These are phyloP conservation scores for Caenorhabditis uteleia DNA, from an alignment of 2,888 invertebrate species.

Conservation along the genomic window DNA sequence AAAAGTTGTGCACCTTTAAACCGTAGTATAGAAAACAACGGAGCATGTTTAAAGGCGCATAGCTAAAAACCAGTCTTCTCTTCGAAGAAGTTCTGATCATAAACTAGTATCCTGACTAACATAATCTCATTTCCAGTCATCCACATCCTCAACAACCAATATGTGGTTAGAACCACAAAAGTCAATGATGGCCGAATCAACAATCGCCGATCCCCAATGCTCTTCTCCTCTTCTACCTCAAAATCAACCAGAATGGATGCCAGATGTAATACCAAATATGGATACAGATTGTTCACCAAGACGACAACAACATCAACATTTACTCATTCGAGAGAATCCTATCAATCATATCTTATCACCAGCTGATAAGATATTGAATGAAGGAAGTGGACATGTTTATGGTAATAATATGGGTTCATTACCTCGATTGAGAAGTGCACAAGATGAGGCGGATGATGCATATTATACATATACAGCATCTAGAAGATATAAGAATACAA, in stretches of 20 bases:
- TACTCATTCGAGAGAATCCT: too few relatives aligned
- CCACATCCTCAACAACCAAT: conserved; percentile 13
- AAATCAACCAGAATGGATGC: conserved; percentile 23
- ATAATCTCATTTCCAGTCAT: conserved; percentile 3
- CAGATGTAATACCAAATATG: conserved; percentile 26
- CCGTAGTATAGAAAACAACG: too few relatives aligned
- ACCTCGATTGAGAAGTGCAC: conserved; percentile 46
- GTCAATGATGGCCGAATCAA: conserved; percentile 28
- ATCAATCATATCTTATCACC: conserved; percentile 46
- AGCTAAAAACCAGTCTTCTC: too few relatives aligned
- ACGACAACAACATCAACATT: conserved; percentile 8
- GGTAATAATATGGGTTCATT: conserved; percentile 46
- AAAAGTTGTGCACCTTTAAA: too few relatives aligned
- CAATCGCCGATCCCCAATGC: conserved; percentile 33
- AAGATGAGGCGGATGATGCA: conserved; percentile 63
- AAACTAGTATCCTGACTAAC: background rate
- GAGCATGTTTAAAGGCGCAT: too few relatives aligned
- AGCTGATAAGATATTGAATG: conserved; percentile 52
- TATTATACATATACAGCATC: conserved; percentile 60
- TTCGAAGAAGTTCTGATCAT: too few relatives aligned
- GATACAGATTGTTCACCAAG: conserved; percentile 15
- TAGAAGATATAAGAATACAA: conserved; percentile 29
- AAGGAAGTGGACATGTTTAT: conserved; percentile 44
- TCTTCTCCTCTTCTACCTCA: conserved; percentile 30
- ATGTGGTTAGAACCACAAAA: conserved; percentile 49